Evolutionary conservation across 2,888 invertebrate species (phyloP), one percentile per base, ranked within the genome.

Genomic region (Spicauda simplicius): DNA sequence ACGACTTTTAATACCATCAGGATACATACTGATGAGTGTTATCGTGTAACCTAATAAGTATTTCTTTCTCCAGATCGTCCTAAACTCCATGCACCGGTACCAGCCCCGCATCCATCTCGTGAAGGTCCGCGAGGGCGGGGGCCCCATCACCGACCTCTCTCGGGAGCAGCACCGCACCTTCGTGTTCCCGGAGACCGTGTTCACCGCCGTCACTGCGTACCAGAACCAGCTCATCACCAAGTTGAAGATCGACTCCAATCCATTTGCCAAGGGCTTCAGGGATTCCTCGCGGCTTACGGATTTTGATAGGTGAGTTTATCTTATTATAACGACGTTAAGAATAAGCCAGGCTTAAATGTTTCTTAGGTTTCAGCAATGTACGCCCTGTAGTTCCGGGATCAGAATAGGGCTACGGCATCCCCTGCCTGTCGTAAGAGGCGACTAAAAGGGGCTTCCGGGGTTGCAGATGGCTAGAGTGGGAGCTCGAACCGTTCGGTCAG

Each of bases 81-180:
- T 99, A 71, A 99, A 99, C 91, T 99, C 99, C 19, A 99, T 99
- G 99, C 99, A 99, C 93, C 97, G 98, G 82, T 99, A 99, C 88
- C 99, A 99, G 90, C 99, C 99, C 0, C 94, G 99, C 73, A 98
- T 99, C 84, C 99, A 99, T 93, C 94, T 99, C 79, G 98, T 99
- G 71, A 97, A 97, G 82, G 82, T 93, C 16, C 84, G 93, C 0
- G 93, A 93, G 37, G 93, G 93, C 1, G 82, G 86, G 0, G 96
- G 97, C 76, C 97, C 97, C 72, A 97, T 97, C 79, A 97, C 97
- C 69, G 98, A 98, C 86, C 94, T 99, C 74, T 96, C 97, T 77
- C 95, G 97, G 71, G 98, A 99, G 86, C 97, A 98, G 86, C 98
- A 97, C 91, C 96, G 98, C 81, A 99, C 99, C 68, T 99, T 97